Base-by-base conservation (phyloP, 2,888 invertebrate species). In the Anaspis maculata region DNA sequence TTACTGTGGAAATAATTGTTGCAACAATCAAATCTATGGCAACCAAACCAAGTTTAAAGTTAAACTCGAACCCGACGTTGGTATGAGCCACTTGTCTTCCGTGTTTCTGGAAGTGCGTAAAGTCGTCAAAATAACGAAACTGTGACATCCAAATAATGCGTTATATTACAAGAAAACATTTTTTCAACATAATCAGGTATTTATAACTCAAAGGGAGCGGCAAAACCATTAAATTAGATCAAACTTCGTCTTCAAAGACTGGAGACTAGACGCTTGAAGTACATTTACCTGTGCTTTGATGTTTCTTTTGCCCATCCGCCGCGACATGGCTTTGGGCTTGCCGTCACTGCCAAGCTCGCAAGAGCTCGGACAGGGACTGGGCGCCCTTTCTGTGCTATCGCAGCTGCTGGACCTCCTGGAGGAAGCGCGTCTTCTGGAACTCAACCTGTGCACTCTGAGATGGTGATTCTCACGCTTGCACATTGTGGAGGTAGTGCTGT, bases 211-310 rank as follows among this genome's bases (percentile, higher is more conserved):
- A n/a, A n/a, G n/a, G n/a, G n/a, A n/a, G n/a, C n/a, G n/a, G n/a
- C n/a, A n/a, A n/a, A 49, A 50, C 33, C 13, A 49, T 42, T 12
- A 19, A 39, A 29, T 25, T 10, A 13, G 5, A 7, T 15, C 15
- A n/a, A 13, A 13, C 9, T 3, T 12, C 3, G 10, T 6, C 13
- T 3, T 11, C 14, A 4, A n/a, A 11, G 14, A n/a, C 7, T 10
- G n/a, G 3, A 11, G 5, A 25, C 9, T 52, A 50, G 30, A 51
- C 51, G n/a, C n/a, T n/a, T n/a, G n/a, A n/a, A n/a, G n/a, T n/a
- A n/a, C n/a, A n/a, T n/a, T n/a, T n/a, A n/a, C n/a, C 74, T 87
- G 82, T 3, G 88, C 86, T 62, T 90, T 91, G 41, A 91, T 87
- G 61, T 91, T 91, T 37, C 90, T 73, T 55, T 86, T 85, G 15